Evolutionary conservation across 2,113 vertebrate species (phyloP).

Genomic region (Chaetura pelagica): DNA sequence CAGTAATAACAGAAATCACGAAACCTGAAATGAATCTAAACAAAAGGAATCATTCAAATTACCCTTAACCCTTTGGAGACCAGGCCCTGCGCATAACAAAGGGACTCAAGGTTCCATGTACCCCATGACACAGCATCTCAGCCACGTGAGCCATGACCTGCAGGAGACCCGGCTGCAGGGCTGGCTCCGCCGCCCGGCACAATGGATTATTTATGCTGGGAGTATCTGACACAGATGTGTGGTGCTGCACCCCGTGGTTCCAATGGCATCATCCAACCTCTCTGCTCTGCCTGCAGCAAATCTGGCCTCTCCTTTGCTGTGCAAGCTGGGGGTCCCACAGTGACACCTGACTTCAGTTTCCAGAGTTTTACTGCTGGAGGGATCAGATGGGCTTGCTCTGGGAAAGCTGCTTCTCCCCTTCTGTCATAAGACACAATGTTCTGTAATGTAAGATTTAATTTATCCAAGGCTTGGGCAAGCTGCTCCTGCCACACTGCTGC

Average conservation of each 20-base stretch:
- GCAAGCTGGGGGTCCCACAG: neutral
- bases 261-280: neutral
- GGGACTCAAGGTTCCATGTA: neutral
- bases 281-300: accelerated
- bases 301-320: neutral
- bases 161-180: neutral
- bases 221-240: neutral
- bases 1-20: slow-evolving; percentile 70
- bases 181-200: neutral
- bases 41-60: slow-evolving; percentile 68
- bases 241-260: neutral
- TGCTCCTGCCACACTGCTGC: neutral
- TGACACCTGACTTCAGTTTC: neutral
- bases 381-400: accelerated
- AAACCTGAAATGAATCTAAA: slow-evolving; percentile 74
- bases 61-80: slow-evolving; percentile 21
- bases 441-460: neutral
- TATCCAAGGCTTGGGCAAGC: neutral
- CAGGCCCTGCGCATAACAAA: neutral
- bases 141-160: neutral
- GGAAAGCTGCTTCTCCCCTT: neutral
- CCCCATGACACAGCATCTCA: neutral
- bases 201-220: neutral
- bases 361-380: neutral
- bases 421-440: accelerated